Evolutionary conservation across 2,888 invertebrate genomes (phyloP).

Genomic region (Eurytoma californica): DNA sequence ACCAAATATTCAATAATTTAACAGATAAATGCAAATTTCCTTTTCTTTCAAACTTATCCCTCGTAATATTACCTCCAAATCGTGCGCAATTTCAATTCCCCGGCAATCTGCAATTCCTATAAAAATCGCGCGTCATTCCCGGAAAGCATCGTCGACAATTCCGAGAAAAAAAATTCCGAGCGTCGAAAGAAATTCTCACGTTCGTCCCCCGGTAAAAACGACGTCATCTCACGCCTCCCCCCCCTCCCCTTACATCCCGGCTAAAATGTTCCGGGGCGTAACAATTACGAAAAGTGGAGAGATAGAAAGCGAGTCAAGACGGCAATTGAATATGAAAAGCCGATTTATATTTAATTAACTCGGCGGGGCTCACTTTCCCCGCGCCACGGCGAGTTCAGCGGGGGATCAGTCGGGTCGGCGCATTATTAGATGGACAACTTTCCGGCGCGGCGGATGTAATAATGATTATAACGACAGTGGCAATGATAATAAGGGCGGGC

Average conservation of each 20-base stretch:
- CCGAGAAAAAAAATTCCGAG: too few species aligned
- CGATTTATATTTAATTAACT: conserved; percentile 48
- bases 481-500: conserved; percentile 15
- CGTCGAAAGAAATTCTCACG: neutral
- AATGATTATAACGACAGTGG: conserved; percentile 44
- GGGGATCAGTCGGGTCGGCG: conserved; percentile 6
- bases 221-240: too few species aligned
- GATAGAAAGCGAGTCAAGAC: conserved; percentile 18
- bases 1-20: too few species aligned
- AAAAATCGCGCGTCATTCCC: too few species aligned
- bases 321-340: conserved; percentile 48
- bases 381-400: neutral
- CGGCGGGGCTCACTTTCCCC: neutral
- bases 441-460: conserved; percentile 26
- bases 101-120: too few species aligned
- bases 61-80: too few species aligned
- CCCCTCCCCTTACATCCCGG: neutral
- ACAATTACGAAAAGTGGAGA: conserved; percentile 20
- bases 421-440: conserved; percentile 44
- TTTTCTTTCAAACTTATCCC: too few species aligned
- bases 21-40: too few species aligned
- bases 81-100: too few species aligned
- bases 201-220: too few species aligned
- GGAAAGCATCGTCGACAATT: too few species aligned
- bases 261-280: neutral